Evolutionary conservation across 2,888 invertebrate species (phyloP).

Genomic region (Protodeltote pygarga): DNA sequence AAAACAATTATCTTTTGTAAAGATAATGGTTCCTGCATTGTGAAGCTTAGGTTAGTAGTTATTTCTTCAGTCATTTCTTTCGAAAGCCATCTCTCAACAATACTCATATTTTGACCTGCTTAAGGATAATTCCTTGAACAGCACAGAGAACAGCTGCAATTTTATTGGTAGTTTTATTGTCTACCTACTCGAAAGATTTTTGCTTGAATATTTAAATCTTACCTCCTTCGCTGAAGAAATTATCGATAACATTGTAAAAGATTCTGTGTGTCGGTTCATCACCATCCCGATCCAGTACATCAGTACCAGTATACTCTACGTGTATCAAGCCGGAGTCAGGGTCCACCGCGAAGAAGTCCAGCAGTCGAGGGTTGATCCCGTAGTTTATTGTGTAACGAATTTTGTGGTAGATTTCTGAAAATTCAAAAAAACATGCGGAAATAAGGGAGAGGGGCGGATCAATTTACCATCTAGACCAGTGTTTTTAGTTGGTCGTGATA

Average conservation of each 20-base stretch:
- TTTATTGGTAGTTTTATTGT: no score
- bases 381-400: slow-evolving; percentile 85
- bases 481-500: background rate
- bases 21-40: no score
- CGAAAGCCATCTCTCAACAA: no score
- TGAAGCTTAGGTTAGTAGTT: no score
- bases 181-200: no score
- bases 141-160: no score
- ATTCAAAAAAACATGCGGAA: no score
- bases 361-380: slow-evolving; percentile 70
- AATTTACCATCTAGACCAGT: background rate
- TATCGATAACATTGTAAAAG: slow-evolving; percentile 83
- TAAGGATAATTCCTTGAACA: no score
- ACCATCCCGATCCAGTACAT: slow-evolving; percentile 83
- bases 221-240: slow-evolving; percentile 81
- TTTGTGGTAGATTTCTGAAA: slow-evolving; percentile 80
- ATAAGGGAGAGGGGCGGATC: background rate
- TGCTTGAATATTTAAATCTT: background rate
- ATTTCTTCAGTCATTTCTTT: no score
- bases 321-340: slow-evolving; percentile 74
- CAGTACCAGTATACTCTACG: slow-evolving; percentile 76
- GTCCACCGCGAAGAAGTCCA: slow-evolving; percentile 84
- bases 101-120: no score
- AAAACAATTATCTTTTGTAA: background rate
- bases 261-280: slow-evolving; percentile 78